phyloP scores from a whole-genome alignment of 2,113 vertebrate species.

The Nettapus auritus region DNA sequence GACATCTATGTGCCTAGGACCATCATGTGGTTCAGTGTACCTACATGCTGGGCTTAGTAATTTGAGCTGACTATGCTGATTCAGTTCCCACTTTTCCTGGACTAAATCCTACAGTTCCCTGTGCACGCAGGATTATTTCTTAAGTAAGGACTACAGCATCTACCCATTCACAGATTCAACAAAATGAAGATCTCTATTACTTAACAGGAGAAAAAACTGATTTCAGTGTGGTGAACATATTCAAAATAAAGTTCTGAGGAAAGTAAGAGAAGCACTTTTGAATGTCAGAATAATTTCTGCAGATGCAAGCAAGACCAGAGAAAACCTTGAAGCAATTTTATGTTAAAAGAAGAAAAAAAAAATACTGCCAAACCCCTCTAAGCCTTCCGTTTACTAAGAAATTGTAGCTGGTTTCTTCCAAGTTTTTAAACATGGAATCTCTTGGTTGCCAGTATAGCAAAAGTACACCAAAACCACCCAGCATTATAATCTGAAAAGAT shows the following conservation, averaged over 20 bases:
- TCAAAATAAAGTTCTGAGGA: not conserved
- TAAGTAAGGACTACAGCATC: not conserved
- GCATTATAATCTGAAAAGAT: not conserved
- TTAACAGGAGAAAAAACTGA: not conserved
- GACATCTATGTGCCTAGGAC: not conserved
- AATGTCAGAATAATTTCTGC: not conserved
- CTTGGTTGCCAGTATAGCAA: not conserved
- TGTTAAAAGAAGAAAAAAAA: not conserved
- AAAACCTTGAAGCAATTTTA: not conserved
- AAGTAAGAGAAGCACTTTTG: not conserved
- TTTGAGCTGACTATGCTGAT: too few relatives aligned
- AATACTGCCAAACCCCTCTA: not conserved
- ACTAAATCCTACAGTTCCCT: too few relatives aligned
- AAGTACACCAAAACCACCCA: not conserved
- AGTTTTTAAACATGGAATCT: not conserved
- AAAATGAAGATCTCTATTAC: not conserved
- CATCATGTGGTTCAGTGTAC: accelerated
- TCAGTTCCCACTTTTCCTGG: not conserved
- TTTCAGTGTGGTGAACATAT: not conserved
- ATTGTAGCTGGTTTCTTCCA: not conserved
- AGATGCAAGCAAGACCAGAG: not conserved
- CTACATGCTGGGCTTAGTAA: accelerated
- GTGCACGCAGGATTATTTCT: not conserved
- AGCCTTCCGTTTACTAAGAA: not conserved
- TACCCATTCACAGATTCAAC: not conserved